Conservation (phyloP, 2,888 invertebrate species). For the Operophtera brumata region DNA sequence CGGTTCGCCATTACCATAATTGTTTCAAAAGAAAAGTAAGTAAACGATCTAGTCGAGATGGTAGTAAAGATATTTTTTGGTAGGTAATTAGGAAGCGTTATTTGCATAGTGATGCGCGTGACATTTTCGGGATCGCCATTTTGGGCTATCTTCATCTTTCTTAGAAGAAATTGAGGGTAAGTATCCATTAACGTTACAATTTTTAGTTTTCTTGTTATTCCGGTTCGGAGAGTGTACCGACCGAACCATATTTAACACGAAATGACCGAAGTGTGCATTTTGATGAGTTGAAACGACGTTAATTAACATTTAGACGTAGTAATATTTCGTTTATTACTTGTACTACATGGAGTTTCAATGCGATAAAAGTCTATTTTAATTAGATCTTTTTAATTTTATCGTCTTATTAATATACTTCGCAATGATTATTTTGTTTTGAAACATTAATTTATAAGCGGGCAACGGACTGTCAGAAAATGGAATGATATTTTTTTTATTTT, state of each 20-base stretch:
- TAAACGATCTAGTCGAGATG: slow-evolving; percentile 66
- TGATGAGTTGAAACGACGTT: slow-evolving; percentile 57
- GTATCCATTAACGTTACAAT: slow-evolving; percentile 48
- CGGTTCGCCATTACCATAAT: slow-evolving; percentile 67
- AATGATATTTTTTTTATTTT: slow-evolving; percentile 37
- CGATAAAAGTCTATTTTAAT: slow-evolving; percentile 69
- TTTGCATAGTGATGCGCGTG: slow-evolving; percentile 70
- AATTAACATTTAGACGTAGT: slow-evolving; percentile 60
- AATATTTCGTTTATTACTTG: slow-evolving; percentile 65
- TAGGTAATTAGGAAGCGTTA: slow-evolving; percentile 60
- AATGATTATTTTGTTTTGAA: slow-evolving; percentile 54
- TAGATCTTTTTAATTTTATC: slow-evolving; percentile 56
- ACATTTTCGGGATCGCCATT: slow-evolving; percentile 62
- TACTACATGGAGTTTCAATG: slow-evolving; percentile 53
- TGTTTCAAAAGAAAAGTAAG: slow-evolving; percentile 71
- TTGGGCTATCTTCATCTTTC: slow-evolving; percentile 54
- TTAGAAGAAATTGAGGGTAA: slow-evolving; percentile 38
- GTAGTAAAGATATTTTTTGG: slow-evolving; percentile 63
- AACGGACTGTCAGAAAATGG: slow-evolving; percentile 37
- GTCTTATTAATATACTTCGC: slow-evolving; percentile 59
- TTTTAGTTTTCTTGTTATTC: slow-evolving; percentile 47
- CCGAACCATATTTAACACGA: slow-evolving; percentile 42
- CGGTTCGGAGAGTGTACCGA: slow-evolving; percentile 41
- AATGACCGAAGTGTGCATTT: slow-evolving; percentile 41
- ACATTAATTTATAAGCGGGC: slow-evolving; percentile 35